Evolutionary conservation across 2,888 invertebrate species (phyloP).

Genomic region (Chaetogeoica ovagalla): DNA sequence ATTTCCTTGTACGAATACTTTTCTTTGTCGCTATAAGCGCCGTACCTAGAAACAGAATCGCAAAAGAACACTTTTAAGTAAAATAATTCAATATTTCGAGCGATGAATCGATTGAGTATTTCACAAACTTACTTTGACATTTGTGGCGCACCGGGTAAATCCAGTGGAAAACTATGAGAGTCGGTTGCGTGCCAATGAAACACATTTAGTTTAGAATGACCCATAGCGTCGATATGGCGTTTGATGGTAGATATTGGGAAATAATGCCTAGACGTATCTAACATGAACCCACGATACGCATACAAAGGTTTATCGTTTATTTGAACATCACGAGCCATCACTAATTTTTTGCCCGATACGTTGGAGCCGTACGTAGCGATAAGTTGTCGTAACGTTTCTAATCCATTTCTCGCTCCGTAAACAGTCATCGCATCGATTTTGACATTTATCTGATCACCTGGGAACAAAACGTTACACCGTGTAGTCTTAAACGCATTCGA

Average conservation of each 20-base stretch:
- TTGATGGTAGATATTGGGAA: slow-evolving; percentile 72
- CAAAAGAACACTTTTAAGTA: too few species aligned
- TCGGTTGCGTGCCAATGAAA: slow-evolving; percentile 93
- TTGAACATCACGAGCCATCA: slow-evolving; percentile 66
- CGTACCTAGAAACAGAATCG: slow-evolving; percentile 64
- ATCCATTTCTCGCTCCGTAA: slow-evolving; percentile 68
- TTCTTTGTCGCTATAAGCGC: slow-evolving; percentile 72
- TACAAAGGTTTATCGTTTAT: slow-evolving; percentile 80
- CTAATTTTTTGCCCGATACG: slow-evolving; percentile 59
- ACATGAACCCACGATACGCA: slow-evolving; percentile 80
- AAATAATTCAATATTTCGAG: not conserved
- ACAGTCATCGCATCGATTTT: slow-evolving; percentile 57
- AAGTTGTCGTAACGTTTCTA: slow-evolving; percentile 74
- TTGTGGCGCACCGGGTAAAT: slow-evolving; percentile 72
- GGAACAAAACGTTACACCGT: slow-evolving; percentile 11
- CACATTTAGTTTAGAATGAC: slow-evolving; percentile 85
- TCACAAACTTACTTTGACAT: slow-evolving; percentile 66
- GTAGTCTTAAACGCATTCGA: not conserved
- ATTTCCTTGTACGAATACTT: slow-evolving; percentile 72
- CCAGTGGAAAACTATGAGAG: slow-evolving; percentile 88
- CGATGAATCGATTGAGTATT: too few species aligned
- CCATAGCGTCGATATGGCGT: slow-evolving; percentile 81
- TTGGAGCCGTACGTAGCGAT: slow-evolving; percentile 59
- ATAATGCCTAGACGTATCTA: slow-evolving; percentile 89
- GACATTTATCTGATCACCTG: slow-evolving; percentile 61